These are phyloP conservation scores for Stomorhina lunata DNA, from an alignment of 2,888 invertebrate genomes.

Conservation along the genomic window DNA sequence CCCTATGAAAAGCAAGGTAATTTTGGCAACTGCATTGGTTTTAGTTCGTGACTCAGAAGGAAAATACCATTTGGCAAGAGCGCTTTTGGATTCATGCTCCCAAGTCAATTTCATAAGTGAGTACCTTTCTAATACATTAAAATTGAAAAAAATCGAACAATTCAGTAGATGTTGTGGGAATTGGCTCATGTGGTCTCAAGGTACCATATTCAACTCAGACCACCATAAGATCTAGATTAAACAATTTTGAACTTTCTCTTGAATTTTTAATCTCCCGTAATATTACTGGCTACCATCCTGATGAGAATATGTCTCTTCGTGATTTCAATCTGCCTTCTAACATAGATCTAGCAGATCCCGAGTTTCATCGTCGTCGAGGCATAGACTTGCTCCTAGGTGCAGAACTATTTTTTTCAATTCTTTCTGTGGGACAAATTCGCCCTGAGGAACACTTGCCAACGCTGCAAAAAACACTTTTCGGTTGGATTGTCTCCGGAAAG, in stretches of 20 bases:
- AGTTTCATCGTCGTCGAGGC: conserved; percentile 30
- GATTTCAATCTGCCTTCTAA: conserved; percentile 29
- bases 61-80: not conserved
- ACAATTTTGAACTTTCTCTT: conserved; percentile 14
- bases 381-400: conserved; percentile 46
- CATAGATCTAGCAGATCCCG: conserved; percentile 15
- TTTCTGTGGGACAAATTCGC: conserved; percentile 34
- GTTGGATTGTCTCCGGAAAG: conserved; percentile 36
- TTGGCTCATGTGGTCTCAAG: not conserved
- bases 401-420: conserved; percentile 46
- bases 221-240: conserved; percentile 33
- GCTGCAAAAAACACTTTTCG: conserved; percentile 52
- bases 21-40: not conserved
- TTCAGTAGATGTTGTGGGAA: conserved; percentile 1
- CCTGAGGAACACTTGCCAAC: no score
- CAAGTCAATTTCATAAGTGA: conserved; percentile 38
- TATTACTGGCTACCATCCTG: conserved; percentile 42
- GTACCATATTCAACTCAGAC: not conserved
- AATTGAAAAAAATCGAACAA: conserved; percentile 3
- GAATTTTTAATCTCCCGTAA: conserved; percentile 24
- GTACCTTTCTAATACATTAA: conserved; percentile 3
- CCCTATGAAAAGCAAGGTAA: not conserved
- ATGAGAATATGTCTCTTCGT: conserved; percentile 10
- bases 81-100: not conserved
- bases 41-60: not conserved